Evolutionary conservation across 2,888 invertebrate species (phyloP).

Genomic region (Sturmia bella): DNA sequence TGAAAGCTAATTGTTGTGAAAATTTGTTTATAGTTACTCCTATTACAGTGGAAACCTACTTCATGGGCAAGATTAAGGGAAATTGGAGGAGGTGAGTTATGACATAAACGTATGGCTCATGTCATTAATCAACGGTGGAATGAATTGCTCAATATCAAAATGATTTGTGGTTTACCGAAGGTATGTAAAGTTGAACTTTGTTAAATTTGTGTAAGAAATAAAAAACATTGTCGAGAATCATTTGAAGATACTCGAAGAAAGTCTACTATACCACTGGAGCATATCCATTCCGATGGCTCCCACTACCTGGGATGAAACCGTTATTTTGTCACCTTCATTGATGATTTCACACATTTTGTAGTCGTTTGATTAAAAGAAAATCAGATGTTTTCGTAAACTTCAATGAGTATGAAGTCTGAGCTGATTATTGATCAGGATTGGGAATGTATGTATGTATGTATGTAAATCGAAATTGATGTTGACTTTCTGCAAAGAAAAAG

Average conservation of each 20-base stretch:
- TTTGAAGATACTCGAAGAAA: too few species aligned
- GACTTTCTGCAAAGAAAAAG: slow-evolving; percentile 70
- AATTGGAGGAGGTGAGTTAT: slow-evolving; percentile 82
- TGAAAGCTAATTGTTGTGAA: too few species aligned
- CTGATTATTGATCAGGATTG: slow-evolving; percentile 61
- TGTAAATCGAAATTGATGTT: slow-evolving; percentile 66
- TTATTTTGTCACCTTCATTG: slow-evolving; percentile 41
- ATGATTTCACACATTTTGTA: too few species aligned
- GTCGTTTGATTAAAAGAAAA: slow-evolving; percentile 16
- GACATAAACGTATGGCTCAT: slow-evolving; percentile 66
- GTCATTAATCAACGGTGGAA: slow-evolving; percentile 8
- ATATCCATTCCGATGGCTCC: too few species aligned
- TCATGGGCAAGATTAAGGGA: slow-evolving; percentile 24
- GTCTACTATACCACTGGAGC: too few species aligned
- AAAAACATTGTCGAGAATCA: too few species aligned
- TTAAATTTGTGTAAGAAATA: too few species aligned
- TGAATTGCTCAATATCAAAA: slow-evolving; percentile 9
- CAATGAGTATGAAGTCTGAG: slow-evolving; percentile 12
- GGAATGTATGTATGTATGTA: too few species aligned
- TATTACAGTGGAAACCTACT: not conserved
- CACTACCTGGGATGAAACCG: slow-evolving; percentile 66
- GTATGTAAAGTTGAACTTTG: slow-evolving; percentile 18
- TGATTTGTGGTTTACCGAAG: slow-evolving; percentile 16
- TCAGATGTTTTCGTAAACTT: too few species aligned
- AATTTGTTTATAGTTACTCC: too few species aligned